phyloP scores from a whole-genome alignment of 2,797 vertebrate genomes.

The Catharus ustulatus region DNA sequence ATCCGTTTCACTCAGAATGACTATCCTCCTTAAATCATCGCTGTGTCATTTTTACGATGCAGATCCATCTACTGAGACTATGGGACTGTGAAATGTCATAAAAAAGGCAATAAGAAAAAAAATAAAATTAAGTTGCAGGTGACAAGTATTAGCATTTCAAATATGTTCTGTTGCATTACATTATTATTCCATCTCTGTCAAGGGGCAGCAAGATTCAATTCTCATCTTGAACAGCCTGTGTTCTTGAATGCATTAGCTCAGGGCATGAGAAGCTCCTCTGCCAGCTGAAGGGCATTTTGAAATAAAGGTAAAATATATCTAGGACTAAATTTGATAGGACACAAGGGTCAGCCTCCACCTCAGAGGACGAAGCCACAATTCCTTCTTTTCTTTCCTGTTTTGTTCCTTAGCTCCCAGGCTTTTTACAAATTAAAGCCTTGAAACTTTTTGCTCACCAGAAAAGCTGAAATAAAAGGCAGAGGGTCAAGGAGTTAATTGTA shows the following conservation, averaged over 20 bases:
- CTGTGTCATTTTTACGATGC: slow-evolving; percentile 75
- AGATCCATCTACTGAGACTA: slow-evolving; percentile 71
- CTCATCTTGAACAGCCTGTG: slow-evolving; percentile 15
- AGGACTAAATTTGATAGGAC: slow-evolving; percentile 37
- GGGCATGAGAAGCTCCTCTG: neutral
- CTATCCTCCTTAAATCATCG: slow-evolving; percentile 73
- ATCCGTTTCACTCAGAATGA: slow-evolving; percentile 70
- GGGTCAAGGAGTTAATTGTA: neutral
- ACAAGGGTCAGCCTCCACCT: neutral
- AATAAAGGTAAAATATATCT: slow-evolving; percentile 27
- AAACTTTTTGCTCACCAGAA: neutral
- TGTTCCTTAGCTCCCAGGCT: neutral
- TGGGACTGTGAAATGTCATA: slow-evolving; percentile 77
- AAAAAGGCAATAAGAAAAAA: slow-evolving; percentile 70
- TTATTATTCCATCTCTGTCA: slow-evolving; percentile 61
- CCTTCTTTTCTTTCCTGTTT: slow-evolving; percentile 1
- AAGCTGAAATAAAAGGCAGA: neutral
- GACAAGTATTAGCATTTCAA: slow-evolving; percentile 74
- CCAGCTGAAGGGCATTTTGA: slow-evolving; percentile 45
- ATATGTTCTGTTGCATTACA: slow-evolving; percentile 53
- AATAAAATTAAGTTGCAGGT: slow-evolving; percentile 76
- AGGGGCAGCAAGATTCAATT: slow-evolving; percentile 56
- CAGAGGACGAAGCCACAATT: neutral
- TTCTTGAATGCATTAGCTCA: neutral
- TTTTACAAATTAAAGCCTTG: slow-evolving; percentile 31